Conservation (phyloP, 2,797 vertebrate species). For the Parauchenoglanis ngamensis region DNA sequence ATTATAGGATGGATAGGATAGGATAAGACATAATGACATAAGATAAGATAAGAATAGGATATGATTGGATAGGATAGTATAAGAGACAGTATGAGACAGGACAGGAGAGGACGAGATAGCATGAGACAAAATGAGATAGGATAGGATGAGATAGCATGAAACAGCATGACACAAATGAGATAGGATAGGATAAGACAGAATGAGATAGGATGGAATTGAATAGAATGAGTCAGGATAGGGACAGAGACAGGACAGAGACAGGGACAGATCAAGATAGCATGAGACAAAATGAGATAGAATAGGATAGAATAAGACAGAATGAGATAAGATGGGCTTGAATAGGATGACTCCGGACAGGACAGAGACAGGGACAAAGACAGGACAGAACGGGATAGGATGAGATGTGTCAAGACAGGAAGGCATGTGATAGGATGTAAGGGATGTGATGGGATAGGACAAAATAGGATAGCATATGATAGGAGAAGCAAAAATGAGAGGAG, state of each 20-base stretch:
- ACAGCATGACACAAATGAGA: background rate
- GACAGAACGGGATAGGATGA: too few species aligned
- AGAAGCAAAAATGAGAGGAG: constrained; percentile 30
- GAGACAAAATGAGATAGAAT: background rate
- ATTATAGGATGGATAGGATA: background rate
- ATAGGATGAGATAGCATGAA: background rate
- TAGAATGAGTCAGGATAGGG: too few species aligned
- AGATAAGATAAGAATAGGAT: background rate
- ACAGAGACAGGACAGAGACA: background rate
- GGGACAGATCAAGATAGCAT: background rate
- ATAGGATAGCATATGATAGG: background rate
- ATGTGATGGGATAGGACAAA: background rate
- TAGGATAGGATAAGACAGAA: background rate
- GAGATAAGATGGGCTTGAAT: too few species aligned
- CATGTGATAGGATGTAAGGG: too few species aligned
- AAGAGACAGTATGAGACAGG: background rate
- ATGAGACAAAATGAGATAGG: background rate
- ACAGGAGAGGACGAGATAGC: background rate
- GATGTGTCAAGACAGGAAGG: background rate
- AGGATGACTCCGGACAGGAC: too few species aligned
- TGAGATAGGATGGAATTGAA: background rate
- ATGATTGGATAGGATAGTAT: background rate
- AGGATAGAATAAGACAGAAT: background rate
- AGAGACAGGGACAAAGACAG: too few species aligned
- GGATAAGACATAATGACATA: background rate